Conservation (phyloP, 2,888 invertebrate species). For the Tiphia femorata region DNA sequence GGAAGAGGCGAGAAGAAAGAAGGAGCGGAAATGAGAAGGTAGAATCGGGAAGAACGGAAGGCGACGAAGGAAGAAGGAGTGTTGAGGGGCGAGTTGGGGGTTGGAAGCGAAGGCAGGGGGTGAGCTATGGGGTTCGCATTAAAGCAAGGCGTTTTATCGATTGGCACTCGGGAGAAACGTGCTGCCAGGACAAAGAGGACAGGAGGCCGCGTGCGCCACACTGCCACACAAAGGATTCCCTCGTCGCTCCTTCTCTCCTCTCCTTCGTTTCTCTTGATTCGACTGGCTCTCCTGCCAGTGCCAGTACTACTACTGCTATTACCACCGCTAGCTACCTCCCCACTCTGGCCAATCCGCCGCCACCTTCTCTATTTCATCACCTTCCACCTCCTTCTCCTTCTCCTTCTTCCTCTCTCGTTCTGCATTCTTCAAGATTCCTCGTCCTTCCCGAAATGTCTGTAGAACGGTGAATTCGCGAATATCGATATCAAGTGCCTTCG, state of each 20-base stretch:
- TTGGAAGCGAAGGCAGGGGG: neutral
- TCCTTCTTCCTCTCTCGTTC: slow-evolving; percentile 8
- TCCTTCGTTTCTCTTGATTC: slow-evolving; percentile 20
- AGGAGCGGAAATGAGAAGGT: neutral
- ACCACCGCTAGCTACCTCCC: too few relatives aligned
- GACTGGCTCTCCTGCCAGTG: too few relatives aligned
- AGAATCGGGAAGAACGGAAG: neutral
- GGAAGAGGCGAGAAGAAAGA: neutral
- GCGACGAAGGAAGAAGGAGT: neutral
- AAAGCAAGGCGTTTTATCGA: slow-evolving; percentile 54
- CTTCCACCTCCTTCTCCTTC: slow-evolving; percentile 9
- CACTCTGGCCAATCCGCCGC: too few relatives aligned
- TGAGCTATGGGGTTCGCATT: slow-evolving; percentile 44
- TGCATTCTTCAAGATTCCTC: neutral
- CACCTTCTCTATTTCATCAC: too few relatives aligned
- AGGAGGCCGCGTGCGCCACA: slow-evolving; percentile 57
- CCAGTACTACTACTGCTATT: too few relatives aligned
- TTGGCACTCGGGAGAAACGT: slow-evolving; percentile 52
- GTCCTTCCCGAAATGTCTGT: too few relatives aligned
- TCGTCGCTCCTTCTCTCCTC: slow-evolving; percentile 11
- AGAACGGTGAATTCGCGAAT: too few relatives aligned
- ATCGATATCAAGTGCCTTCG: neutral
- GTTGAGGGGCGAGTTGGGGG: neutral
- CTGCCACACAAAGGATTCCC: slow-evolving; percentile 53
- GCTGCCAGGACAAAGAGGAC: slow-evolving; percentile 56